A percentile compares a stretch with the other conserved stretches of the same genome.
Conservation (phyloP, 2,888 invertebrate species). For the Heliconius aoede region DNA sequence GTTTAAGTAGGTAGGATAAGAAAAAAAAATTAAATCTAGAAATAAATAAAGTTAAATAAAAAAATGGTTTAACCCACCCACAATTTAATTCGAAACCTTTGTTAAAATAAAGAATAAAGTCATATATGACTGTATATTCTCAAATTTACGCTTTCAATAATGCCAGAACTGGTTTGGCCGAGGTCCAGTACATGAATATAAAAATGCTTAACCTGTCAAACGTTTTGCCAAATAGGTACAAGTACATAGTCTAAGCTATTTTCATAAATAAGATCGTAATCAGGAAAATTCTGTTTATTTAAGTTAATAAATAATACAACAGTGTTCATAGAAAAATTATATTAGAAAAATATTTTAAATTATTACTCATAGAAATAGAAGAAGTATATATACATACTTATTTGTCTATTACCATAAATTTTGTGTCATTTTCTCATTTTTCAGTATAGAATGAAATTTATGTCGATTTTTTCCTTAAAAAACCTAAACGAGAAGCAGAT, state of each 20-base stretch:
- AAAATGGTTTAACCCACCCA: background rate
- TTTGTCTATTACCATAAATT: too few relatives aligned
- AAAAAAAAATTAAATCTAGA: background rate
- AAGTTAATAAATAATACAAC: background rate
- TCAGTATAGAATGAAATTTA: too few relatives aligned
- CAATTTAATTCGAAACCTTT: background rate
- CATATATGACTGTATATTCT: background rate
- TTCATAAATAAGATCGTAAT: constrained; percentile 27
- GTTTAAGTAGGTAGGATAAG: background rate
- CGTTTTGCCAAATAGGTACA: constrained; percentile 46
- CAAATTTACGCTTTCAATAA: constrained; percentile 26
- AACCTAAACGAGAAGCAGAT: too few relatives aligned
- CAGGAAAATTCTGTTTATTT: background rate
- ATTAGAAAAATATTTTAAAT: too few relatives aligned
- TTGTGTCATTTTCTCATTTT: too few relatives aligned
- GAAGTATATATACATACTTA: too few relatives aligned
- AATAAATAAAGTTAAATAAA: background rate
- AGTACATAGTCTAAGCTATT: constrained; percentile 44
- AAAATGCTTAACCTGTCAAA: constrained; percentile 43
- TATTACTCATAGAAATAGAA: too few relatives aligned
- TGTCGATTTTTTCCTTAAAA: too few relatives aligned
- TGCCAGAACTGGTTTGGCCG: constrained; percentile 16
- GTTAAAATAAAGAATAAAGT: background rate
- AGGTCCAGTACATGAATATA: constrained; percentile 28
- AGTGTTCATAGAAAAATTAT: too few relatives aligned